These are phyloP conservation scores for Zaprionus tsacasi DNA, from an alignment of 1,140 invertebrate species.

Conservation along the genomic window DNA sequence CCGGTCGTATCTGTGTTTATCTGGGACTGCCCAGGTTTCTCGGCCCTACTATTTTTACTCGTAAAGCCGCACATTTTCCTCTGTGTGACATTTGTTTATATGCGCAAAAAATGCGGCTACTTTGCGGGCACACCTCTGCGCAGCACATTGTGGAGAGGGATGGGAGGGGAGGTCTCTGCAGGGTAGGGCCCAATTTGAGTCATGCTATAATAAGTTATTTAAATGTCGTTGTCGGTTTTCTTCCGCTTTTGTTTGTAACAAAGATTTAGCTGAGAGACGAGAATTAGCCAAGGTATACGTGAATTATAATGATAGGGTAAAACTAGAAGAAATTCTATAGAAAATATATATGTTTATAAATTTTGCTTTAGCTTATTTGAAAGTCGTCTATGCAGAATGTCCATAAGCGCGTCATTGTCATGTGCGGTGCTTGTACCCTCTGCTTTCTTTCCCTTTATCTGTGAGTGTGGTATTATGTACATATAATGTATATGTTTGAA, in stretches of 20 bases:
- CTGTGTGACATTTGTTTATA: slow-evolving; percentile 57
- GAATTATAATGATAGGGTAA: neutral
- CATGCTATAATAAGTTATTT: slow-evolving; percentile 52
- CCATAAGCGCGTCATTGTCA: slow-evolving; percentile 3
- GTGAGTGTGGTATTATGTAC: neutral
- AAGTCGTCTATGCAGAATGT: neutral
- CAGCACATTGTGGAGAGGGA: neutral
- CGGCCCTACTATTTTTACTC: slow-evolving; percentile 75
- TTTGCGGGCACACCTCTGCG: slow-evolving; percentile 33
- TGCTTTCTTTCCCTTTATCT: slow-evolving; percentile 6
- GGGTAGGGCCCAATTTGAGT: slow-evolving; percentile 57
- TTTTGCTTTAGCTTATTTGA: neutral
- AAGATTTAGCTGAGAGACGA: slow-evolving; percentile 15
- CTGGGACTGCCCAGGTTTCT: slow-evolving; percentile 65
- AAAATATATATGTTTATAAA: no score
- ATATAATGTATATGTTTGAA: slow-evolving; percentile 7
- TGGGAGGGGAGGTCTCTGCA: slow-evolving; percentile 21
- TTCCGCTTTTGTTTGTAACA: slow-evolving; percentile 37
- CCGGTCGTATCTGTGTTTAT: slow-evolving; percentile 40
- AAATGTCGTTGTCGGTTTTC: slow-evolving; percentile 39
- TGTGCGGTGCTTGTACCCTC: slow-evolving; percentile 11
- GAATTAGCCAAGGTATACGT: neutral
- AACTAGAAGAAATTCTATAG: no score
- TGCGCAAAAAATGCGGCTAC: slow-evolving; percentile 53
- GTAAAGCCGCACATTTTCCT: slow-evolving; percentile 52